These are phyloP conservation scores for Paguma larvata DNA, from an alignment of 2,797 vertebrate genomes.

Conservation along the genomic window DNA sequence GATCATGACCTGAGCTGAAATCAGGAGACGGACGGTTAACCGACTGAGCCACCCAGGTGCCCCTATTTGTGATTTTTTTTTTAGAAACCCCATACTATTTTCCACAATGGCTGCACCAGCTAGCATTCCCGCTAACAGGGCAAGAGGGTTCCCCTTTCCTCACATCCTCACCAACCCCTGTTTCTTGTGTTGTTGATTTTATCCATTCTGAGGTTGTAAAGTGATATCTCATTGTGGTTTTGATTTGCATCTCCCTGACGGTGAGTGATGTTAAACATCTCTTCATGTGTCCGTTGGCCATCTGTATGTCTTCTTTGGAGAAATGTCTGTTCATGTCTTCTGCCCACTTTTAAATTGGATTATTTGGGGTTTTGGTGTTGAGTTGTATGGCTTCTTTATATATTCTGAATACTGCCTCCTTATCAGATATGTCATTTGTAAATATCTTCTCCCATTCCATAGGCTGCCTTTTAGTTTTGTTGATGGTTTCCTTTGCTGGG, in stretches of 20 bases:
- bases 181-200: neutral
- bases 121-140: neutral
- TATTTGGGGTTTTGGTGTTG: neutral
- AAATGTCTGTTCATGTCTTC: neutral
- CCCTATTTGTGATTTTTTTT: neutral
- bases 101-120: neutral
- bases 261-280: neutral
- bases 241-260: neutral
- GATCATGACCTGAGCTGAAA: too few species aligned
- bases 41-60: too few species aligned
- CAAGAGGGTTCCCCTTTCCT: neutral
- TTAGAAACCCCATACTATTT: neutral
- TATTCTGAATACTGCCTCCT: neutral
- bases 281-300: neutral
- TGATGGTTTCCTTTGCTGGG: neutral
- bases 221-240: neutral
- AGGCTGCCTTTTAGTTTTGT: neutral
- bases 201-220: neutral
- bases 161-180: neutral
- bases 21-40: too few species aligned
- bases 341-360: neutral
- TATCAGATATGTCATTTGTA: neutral
- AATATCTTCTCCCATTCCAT: neutral
- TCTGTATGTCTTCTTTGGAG: neutral
- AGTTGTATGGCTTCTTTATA: neutral